Evolutionary conservation across 2,888 invertebrate genomes (phyloP), one percentile per base, ranked within the genome.

Genomic region (Artemia sinica): DNA sequence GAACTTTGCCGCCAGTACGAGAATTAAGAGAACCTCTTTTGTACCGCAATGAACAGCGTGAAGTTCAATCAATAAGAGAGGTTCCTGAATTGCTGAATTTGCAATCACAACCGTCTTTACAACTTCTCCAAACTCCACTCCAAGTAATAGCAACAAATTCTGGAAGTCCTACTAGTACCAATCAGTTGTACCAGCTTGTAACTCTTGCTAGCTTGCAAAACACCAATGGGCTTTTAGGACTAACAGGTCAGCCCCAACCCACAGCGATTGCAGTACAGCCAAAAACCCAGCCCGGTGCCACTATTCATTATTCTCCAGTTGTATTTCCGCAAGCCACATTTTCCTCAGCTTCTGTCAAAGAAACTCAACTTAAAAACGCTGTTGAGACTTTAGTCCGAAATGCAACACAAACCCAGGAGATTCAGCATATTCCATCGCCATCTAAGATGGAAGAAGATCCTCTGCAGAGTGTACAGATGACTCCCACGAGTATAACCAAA

Each of bases 241-340:
- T 58, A 18, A 58, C 14, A 8, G 28, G 73, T 76, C 78, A 70
- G 74, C 75, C 74, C 72, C 77, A 58, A 78, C 68, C 75, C 78
- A 77, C 74, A 78, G 76, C 73, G 73, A 75, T 75, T 77, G 74
- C 74, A 76, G 71, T 12, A 14, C 68, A 65, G 73, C 71, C 67
- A 66, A 28, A 49, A 74, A 72, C 65, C 50, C 58, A 49, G 63
- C 49, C 49, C 48, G 12, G 65, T 51, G 52, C 66, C 51, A 58
- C 63, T 18, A 58, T 58, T 58, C 63, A 58, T 28, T 58, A 58
- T 28, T 58, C 63, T 11, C 63, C 63, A 8, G 28, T 58, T 18
- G 28, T 28, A n/a, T 58, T 58, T 58, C 63, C 63, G 14, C 63
- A n/a, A 58, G 63, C 63, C 14, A 58, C n/a, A 18, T 58, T 58